phyloP scores from a whole-genome alignment of 2,888 invertebrate genomes.

The Steinernema scapterisci region DNA sequence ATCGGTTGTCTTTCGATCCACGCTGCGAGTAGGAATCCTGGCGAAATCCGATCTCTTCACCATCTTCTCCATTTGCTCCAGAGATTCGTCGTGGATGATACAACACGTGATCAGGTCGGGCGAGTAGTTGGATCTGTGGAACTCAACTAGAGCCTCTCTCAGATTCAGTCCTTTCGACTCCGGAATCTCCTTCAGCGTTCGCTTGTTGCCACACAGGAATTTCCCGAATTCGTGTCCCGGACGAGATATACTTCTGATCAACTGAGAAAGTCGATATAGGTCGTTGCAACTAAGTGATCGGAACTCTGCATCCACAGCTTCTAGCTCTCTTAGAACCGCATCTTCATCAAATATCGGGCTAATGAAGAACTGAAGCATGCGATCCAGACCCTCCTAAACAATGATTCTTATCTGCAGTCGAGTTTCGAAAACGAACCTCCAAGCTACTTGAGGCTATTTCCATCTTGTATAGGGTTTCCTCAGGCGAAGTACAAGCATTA shows the following conservation, averaged over 20 bases:
- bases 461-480: constrained; percentile 91
- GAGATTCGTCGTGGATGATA: too few species aligned
- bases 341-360: constrained; percentile 87
- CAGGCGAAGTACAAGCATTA: constrained; percentile 89
- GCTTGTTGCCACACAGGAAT: constrained; percentile 86
- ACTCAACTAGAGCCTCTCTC: constrained; percentile 83
- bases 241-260: constrained; percentile 77
- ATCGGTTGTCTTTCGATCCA: too few species aligned
- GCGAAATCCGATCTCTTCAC: too few species aligned
- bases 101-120: too few species aligned
- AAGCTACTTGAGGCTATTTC: constrained; percentile 85
- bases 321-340: constrained; percentile 89
- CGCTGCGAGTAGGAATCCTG: too few species aligned
- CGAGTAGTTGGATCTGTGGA: constrained; percentile 90
- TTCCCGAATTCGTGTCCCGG: constrained; percentile 84
- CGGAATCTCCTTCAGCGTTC: constrained; percentile 76
- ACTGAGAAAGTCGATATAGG: constrained; percentile 84
- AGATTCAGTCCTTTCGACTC: constrained; percentile 79
- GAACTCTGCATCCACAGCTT: constrained; percentile 94
- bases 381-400: constrained; percentile 67
- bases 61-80: too few species aligned
- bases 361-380: constrained; percentile 95
- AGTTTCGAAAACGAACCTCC: constrained; percentile 43
- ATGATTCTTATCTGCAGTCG: background rate
- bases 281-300: constrained; percentile 89